These are phyloP conservation scores for Bubo bubo DNA, from an alignment of 2,113 vertebrate species.

Conservation along the genomic window DNA sequence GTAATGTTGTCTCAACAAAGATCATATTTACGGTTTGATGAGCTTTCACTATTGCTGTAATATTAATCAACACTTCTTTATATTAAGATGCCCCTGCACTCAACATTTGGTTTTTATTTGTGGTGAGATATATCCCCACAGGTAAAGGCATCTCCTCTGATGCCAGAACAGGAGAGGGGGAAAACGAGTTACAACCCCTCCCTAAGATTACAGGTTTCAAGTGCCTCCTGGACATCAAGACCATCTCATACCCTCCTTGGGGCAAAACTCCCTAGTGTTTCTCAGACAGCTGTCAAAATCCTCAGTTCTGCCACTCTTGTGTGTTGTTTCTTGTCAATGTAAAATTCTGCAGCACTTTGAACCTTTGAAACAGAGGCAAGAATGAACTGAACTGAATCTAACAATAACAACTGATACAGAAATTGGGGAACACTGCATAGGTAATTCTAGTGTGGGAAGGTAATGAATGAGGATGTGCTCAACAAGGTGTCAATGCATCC, in stretches of 20 bases:
- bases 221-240: neutral
- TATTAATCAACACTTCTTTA: neutral
- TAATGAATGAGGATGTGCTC: neutral
- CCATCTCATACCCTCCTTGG: neutral
- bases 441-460: neutral
- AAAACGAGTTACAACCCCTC: neutral
- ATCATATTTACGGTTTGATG: conserved; percentile 10
- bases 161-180: neutral
- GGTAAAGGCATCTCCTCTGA: neutral
- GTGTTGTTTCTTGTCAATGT: neutral
- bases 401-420: neutral
- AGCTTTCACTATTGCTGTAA: conserved; percentile 5
- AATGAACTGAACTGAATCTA: neutral
- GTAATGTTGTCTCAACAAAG: conserved; percentile 24
- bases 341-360: neutral
- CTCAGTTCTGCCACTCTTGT: neutral
- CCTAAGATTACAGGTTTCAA: neutral
- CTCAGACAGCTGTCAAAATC: neutral
- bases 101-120: neutral
- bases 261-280: neutral
- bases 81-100: neutral
- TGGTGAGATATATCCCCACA: neutral
- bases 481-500: neutral
- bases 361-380: neutral
- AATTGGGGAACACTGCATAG: rapidly evolving